Percentiles rank a stretch among this genome's conserved stretches.
These are phyloP conservation scores for Sebastes diploproa DNA, from an alignment of 2,797 vertebrate genomes.

Conservation along the genomic window DNA sequence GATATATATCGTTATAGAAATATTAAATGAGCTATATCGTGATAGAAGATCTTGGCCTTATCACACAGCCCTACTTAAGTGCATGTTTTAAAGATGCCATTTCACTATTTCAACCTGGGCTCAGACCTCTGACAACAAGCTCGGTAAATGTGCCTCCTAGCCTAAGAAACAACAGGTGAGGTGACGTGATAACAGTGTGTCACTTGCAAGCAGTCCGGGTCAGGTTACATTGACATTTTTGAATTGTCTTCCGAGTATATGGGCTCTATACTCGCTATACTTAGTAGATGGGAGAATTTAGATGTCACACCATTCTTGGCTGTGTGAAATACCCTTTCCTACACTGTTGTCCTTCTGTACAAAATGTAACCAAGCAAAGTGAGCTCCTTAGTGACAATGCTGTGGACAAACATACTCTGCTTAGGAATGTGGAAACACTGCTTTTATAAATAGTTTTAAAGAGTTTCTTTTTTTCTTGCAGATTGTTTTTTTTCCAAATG, in stretches of 20 bases:
- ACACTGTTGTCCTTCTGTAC: background rate
- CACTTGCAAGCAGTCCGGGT: background rate
- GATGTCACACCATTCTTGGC: background rate
- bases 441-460: background rate
- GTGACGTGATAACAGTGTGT: background rate
- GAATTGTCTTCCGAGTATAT: background rate
- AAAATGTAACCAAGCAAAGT: background rate
- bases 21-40: too few relatives aligned
- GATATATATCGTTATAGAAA: too few relatives aligned
- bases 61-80: background rate
- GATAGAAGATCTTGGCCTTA: too few relatives aligned
- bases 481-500: background rate
- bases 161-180: background rate
- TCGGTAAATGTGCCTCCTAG: background rate
- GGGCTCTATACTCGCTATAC: background rate
- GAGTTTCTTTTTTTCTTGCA: background rate
- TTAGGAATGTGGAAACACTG: background rate
- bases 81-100: background rate
- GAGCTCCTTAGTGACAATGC: background rate
- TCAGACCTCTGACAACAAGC: background rate
- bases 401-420: background rate
- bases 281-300: background rate
- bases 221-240: background rate
- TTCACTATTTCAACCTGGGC: background rate
- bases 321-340: background rate